A percentile compares a stretch with the other conserved stretches of the same genome.
phyloP scores from a whole-genome alignment of 2,888 invertebrate species.

The Fissipunctia ypsillon region DNA sequence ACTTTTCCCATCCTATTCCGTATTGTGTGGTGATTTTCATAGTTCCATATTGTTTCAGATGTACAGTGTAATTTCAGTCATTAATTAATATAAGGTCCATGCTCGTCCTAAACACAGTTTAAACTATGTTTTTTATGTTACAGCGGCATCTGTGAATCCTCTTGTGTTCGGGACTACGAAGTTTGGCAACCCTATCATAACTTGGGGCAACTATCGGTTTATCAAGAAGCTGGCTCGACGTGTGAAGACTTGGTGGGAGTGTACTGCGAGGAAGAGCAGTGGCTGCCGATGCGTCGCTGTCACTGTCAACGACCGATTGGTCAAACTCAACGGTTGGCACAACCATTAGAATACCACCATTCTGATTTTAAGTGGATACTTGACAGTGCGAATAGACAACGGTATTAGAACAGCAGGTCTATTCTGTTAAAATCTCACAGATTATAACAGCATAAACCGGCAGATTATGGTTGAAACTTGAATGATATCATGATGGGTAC shows the following conservation, averaged over 20 bases:
- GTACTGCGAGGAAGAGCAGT: slow-evolving; percentile 78
- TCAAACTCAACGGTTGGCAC: slow-evolving; percentile 85
- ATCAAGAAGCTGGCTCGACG: slow-evolving; percentile 81
- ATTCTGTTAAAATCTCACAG: no score
- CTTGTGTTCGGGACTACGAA: slow-evolving; percentile 80
- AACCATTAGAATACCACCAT: slow-evolving; percentile 73
- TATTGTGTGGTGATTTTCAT: background rate
- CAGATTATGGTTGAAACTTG: background rate
- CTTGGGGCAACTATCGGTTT: slow-evolving; percentile 85
- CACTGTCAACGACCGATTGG: slow-evolving; percentile 79
- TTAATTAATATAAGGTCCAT: no score
- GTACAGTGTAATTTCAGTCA: background rate
- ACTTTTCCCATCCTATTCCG: background rate
- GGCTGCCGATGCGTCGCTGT: slow-evolving; percentile 83
- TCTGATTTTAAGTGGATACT: background rate
- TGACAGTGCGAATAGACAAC: background rate
- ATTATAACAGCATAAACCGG: no score
- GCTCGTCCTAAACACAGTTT: background rate
- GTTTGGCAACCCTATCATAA: slow-evolving; percentile 83
- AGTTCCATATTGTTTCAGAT: background rate
- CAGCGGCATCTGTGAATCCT: slow-evolving; percentile 53
- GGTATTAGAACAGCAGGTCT: background rate
- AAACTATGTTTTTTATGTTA: slow-evolving; percentile 30
- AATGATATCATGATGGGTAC: slow-evolving; percentile 11
- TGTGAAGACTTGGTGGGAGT: slow-evolving; percentile 86